A percentile compares a stretch with the other conserved stretches of the same genome.
Evolutionary conservation across 1,140 invertebrate genomes (phyloP).

Genomic region (Ectropis grisescens): DNA sequence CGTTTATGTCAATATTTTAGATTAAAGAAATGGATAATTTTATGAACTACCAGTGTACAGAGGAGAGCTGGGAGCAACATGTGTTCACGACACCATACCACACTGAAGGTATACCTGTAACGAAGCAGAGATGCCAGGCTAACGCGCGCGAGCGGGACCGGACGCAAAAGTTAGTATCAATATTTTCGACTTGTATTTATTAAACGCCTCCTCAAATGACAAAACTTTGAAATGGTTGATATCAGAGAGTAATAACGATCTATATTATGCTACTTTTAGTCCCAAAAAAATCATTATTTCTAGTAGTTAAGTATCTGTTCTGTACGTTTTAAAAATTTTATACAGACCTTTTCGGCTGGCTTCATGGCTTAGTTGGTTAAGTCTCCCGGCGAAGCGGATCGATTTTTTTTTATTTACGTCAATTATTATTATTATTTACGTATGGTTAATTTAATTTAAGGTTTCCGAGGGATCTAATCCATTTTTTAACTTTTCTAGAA

Average conservation of each 20-base stretch:
- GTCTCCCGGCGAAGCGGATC: too few relatives aligned
- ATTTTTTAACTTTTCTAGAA: too few relatives aligned
- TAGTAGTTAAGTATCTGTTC: not conserved
- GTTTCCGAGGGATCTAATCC: too few relatives aligned
- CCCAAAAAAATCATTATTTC: too few relatives aligned
- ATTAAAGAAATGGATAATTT: conserved; percentile 31
- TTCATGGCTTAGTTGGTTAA: too few relatives aligned
- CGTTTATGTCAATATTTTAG: too few relatives aligned
- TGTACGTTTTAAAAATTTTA: too few relatives aligned
- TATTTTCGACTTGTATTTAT: conserved; percentile 9
- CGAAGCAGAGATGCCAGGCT: conserved; percentile 76
- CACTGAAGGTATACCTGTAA: conserved; percentile 22
- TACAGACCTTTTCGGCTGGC: too few relatives aligned
- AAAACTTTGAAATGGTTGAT: too few relatives aligned
- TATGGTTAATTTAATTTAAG: too few relatives aligned
- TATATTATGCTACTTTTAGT: too few relatives aligned
- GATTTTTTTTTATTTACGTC: conserved; percentile 2
- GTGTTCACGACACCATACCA: conserved; percentile 20
- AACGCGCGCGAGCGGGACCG: conserved; percentile 81
- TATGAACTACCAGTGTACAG: conserved; percentile 31
- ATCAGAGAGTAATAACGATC: too few relatives aligned
- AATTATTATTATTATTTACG: conserved; percentile 1
- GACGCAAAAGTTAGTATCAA: conserved; percentile 78
- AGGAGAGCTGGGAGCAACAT: conserved; percentile 38
- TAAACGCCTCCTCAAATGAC: conserved; percentile 1